Base-by-base conservation (phyloP, 2,113 vertebrate genomes). In the Sturnira hondurensis region DNA sequence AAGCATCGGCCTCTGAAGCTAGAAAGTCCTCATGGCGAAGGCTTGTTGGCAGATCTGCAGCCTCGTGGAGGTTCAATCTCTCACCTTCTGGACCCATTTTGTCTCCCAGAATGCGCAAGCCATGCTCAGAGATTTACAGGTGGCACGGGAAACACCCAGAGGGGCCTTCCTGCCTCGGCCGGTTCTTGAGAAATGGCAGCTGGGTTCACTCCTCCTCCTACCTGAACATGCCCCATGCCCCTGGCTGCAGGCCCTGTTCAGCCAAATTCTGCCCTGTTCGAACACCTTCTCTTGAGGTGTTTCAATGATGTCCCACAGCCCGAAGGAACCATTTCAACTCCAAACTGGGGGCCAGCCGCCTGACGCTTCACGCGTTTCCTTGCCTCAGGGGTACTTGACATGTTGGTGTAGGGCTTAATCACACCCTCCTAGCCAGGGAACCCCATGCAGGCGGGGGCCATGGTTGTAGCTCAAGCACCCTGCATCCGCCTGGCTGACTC, bases 121-220 rank as follows among this genome's bases (percentile, higher is more conserved):
- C 0, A 12, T 12, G 1, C 14, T 15, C 0, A 3, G 41, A 26
- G 41, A 12, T 6, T 81, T 54, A 31, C 5, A 26, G 52, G 24
- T 26, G 16, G 61, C 4, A 5, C 0, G 4, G 9, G 50, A 22
- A 16, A 36, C 33, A 24, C 11, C 52, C 22, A 38, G n/a, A 5
- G 2, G 11, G 1, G 11, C 2, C 17, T 36, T 22, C 47, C 28
- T 38, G 24, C 20, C 31, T 33, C 31, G 6, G 20, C 63, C 28
- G 70, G 22, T 19, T 71, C 38, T 20, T 31, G 28, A 50, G 47
- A 13, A 50, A 54, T 3, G 22, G 43, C 3, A 43, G 52, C 20
- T 17, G n/a, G 7, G 68, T 1, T 26, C 5, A 1, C 17, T 31
- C 9, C 13, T 43, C 38, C 15, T 41, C 43, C 36, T 47, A 38